These are phyloP conservation scores for Ataeniobius toweri DNA, from an alignment of 2,797 vertebrate species.

Conservation along the genomic window DNA sequence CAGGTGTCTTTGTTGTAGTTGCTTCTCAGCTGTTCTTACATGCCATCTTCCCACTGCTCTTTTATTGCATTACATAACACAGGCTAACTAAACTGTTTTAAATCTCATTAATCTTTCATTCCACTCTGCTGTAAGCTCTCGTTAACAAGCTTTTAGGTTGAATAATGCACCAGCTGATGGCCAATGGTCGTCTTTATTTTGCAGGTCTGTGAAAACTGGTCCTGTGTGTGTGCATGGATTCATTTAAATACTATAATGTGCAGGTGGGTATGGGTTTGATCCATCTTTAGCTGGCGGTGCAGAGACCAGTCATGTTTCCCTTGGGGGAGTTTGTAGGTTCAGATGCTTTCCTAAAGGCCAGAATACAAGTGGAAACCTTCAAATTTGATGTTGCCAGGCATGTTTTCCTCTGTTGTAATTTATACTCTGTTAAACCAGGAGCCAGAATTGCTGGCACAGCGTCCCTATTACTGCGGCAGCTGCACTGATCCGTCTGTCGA, in stretches of 20 bases:
- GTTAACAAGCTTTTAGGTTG: conserved; percentile 73
- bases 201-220: conserved; percentile 11
- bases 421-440: conserved; percentile 26
- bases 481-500: too few relatives aligned
- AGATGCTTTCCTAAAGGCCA: conserved; percentile 34
- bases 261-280: conserved; percentile 14
- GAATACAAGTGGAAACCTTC: conserved; percentile 9
- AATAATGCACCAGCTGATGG: conserved; percentile 72
- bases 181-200: conserved; percentile 15
- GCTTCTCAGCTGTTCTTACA: conserved; percentile 1
- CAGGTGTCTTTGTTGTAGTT: conserved; percentile 11
- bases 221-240: conserved; percentile 21
- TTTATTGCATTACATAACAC: conserved; percentile 68
- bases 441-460: background rate
- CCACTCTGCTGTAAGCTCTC: conserved; percentile 52
- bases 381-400: background rate
- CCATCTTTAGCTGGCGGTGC: conserved; percentile 41
- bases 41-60: conserved; percentile 12
- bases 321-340: conserved; percentile 21
- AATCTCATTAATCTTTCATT: conserved; percentile 72
- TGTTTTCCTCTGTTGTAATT: conserved; percentile 7
- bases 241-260: conserved; percentile 17
- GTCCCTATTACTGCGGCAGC: too few relatives aligned
- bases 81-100: conserved; percentile 66
- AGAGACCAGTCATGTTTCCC: conserved; percentile 15